These are phyloP conservation scores for Allacma fusca DNA, from an alignment of 2,888 invertebrate species.

Conservation along the genomic window DNA sequence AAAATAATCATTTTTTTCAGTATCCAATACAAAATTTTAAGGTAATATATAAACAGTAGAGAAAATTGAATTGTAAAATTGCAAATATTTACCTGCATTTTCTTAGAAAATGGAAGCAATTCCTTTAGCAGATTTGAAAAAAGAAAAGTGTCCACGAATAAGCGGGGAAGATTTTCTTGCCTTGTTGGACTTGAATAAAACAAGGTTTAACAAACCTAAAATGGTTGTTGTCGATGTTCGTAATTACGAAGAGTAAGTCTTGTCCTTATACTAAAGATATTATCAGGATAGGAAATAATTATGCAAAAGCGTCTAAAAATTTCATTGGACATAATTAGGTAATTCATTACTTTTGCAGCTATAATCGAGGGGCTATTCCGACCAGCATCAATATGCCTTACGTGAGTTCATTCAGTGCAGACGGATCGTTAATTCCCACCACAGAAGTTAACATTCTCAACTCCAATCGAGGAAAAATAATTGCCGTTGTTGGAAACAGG, in stretches of 20 bases:
- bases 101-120: conserved; percentile 75
- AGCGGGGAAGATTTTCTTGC: conserved; percentile 84
- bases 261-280: conserved; percentile 64
- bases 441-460: conserved; percentile 69
- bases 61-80: no score
- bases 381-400: conserved; percentile 90
- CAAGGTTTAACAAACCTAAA: conserved; percentile 64
- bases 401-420: conserved; percentile 76
- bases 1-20: no score
- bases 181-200: conserved; percentile 69
- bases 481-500: conserved; percentile 81
- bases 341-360: conserved; percentile 68
- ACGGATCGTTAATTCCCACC: conserved; percentile 74
- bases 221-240: conserved; percentile 76
- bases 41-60: no score
- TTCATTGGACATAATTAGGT: not conserved
- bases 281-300: not conserved
- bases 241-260: conserved; percentile 72
- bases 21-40: no score
- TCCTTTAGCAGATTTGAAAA: conserved; percentile 74
- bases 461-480: conserved; percentile 72
- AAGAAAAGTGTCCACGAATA: conserved; percentile 82
- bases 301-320: no score
- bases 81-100: no score
- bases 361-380: conserved; percentile 78